Conservation (phyloP, 2,888 invertebrate species). For the Heliconius ismenius region DNA sequence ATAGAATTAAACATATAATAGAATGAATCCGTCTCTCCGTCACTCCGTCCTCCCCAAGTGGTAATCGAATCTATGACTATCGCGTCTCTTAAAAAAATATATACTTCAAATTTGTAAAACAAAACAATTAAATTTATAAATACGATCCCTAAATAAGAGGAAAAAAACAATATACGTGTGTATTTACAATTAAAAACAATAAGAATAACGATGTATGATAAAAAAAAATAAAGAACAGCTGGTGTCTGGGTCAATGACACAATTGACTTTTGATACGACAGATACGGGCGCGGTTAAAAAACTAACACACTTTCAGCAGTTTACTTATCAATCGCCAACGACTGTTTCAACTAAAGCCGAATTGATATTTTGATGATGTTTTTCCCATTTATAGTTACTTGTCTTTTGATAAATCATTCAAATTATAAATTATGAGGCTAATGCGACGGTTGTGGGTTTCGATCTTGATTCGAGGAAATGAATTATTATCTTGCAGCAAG, state of each 20-base stretch:
- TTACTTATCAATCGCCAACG: conserved; percentile 27
- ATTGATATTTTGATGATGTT: neutral
- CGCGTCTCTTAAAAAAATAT: neutral
- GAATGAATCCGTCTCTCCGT: too few species aligned
- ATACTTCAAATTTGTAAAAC: neutral
- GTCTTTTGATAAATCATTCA: neutral
- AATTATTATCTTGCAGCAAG: too few species aligned
- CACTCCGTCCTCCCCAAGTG: neutral
- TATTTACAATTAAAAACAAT: neutral
- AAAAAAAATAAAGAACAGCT: conserved; percentile 36
- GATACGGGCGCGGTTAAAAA: conserved; percentile 38
- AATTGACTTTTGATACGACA: conserved; percentile 46
- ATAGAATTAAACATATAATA: too few species aligned
- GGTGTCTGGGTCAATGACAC: conserved; percentile 43
- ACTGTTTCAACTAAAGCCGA: conserved; percentile 14
- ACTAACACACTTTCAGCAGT: conserved; percentile 38
- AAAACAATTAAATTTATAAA: neutral
- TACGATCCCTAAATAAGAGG: neutral
- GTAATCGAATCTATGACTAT: neutral
- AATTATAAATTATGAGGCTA: neutral
- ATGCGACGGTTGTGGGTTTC: too few species aligned
- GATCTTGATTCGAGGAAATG: too few species aligned
- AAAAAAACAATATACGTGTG: neutral
- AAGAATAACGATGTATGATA: conserved; percentile 24
- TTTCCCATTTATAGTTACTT: neutral